phyloP scores from a whole-genome alignment of 2,888 invertebrate genomes.

The Zaprionus lineosus region DNA sequence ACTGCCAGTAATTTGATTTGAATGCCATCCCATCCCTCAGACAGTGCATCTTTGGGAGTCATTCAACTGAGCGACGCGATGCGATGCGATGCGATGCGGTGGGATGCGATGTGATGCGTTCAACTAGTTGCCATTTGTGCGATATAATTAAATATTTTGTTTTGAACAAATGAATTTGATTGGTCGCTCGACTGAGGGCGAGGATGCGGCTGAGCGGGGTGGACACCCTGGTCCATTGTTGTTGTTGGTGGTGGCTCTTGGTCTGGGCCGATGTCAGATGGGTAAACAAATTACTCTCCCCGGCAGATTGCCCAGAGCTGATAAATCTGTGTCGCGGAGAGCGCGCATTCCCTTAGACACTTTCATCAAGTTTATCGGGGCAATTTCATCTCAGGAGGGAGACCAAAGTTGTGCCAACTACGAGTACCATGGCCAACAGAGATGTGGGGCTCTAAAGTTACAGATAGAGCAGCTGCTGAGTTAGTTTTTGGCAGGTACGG shows the following conservation, averaged over 20 bases:
- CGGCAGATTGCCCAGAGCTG: conserved; percentile 74
- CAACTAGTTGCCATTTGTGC: conserved; percentile 31
- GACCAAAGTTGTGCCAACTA: conserved; percentile 49
- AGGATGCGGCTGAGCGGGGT: too few species aligned
- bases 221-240: neutral
- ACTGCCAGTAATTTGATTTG: conserved; percentile 38
- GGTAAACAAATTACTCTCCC: conserved; percentile 65
- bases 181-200: too few species aligned
- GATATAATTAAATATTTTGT: conserved; percentile 50
- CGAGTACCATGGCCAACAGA: conserved; percentile 6
- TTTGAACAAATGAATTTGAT: too few species aligned
- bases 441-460: neutral
- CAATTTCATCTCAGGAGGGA: conserved; percentile 63
- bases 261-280: conserved; percentile 45
- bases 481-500: conserved; percentile 22
- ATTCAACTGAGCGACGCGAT: too few species aligned
- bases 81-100: too few species aligned
- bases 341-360: conserved; percentile 51
- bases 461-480: conserved; percentile 35
- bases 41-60: too few species aligned
- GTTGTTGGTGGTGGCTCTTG: conserved; percentile 17
- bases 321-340: conserved; percentile 55
- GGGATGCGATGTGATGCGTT: too few species aligned
- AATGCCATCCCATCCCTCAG: too few species aligned
- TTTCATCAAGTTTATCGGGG: conserved; percentile 73